Percentiles rank a stretch among this genome's conserved stretches.
Evolutionary conservation across 2,113 vertebrate genomes (phyloP).

Genomic region (Nansenia antarctica): DNA sequence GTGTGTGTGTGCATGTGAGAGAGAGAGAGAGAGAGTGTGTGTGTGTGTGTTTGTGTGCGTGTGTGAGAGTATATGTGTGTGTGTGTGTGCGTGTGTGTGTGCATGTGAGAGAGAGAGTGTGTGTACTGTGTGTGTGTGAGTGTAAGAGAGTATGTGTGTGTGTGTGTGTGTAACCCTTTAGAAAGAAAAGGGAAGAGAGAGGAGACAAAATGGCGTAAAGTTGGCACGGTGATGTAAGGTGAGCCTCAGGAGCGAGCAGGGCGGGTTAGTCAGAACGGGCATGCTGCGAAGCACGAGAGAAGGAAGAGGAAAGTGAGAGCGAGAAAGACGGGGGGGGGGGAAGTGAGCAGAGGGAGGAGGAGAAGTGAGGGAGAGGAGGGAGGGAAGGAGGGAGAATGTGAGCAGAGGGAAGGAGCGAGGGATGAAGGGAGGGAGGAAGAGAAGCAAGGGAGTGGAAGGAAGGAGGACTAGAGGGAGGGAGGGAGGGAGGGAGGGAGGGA

Average conservation of each 20-base stretch:
- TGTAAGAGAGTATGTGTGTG: neutral
- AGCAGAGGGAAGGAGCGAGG: conserved; percentile 20
- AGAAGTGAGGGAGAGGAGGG: conserved; percentile 1
- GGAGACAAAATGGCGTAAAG: conserved; percentile 6
- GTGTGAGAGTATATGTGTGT: neutral
- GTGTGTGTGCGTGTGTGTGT: neutral
- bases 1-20: neutral
- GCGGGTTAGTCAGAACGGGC: neutral
- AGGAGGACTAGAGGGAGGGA: conserved; percentile 44
- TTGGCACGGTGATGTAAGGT: neutral
- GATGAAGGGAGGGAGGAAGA: conserved; percentile 23
- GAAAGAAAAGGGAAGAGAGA: neutral
- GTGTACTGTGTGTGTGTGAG: neutral
- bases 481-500: conserved; percentile 41
- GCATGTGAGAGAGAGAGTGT: too few species aligned
- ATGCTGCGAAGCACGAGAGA: neutral
- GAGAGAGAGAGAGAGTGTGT: too few species aligned
- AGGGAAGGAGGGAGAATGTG: conserved; percentile 6
- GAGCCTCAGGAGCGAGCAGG: neutral
- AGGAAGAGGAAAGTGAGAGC: neutral
- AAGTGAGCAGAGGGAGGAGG: conserved; percentile 14
- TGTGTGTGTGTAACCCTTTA: too few species aligned
- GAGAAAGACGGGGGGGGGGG: neutral
- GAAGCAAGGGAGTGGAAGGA: conserved; percentile 39
- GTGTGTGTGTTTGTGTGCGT: neutral